Evolutionary conservation across 92 coral and sea anemone genomes (phyloP).

Genomic region (Anthopleura xanthogrammica): DNA sequence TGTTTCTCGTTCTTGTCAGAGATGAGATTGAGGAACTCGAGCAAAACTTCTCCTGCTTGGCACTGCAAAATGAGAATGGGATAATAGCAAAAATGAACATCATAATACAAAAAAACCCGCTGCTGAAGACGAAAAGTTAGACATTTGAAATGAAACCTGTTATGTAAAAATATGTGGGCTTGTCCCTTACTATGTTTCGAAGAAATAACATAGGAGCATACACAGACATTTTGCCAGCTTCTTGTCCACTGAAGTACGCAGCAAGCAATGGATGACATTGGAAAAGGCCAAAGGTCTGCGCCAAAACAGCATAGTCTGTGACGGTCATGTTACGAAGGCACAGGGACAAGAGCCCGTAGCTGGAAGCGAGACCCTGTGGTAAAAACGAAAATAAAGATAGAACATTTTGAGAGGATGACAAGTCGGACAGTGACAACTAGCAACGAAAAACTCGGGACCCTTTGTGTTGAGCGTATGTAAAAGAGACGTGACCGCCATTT

Average conservation of each 20-base stretch:
- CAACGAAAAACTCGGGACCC: slow-evolving; percentile 37
- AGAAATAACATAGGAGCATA: slow-evolving; percentile 88
- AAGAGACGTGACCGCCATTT: neutral
- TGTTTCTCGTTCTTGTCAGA: slow-evolving; percentile 35
- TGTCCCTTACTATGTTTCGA: slow-evolving; percentile 63
- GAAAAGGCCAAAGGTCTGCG: slow-evolving; percentile 44
- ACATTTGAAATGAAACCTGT: too few species aligned
- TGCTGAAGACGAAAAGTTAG: too few species aligned
- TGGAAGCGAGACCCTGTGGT: slow-evolving; percentile 70
- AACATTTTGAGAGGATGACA: slow-evolving; percentile 30
- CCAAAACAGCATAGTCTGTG: slow-evolving; percentile 55
- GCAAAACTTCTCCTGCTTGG: slow-evolving; percentile 77
- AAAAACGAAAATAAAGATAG: neutral
- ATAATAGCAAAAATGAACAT: too few species aligned
- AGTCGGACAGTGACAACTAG: too few species aligned
- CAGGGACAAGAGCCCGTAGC: slow-evolving; percentile 71
- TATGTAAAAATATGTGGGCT: too few species aligned
- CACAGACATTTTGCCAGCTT: slow-evolving; percentile 62
- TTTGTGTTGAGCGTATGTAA: neutral
- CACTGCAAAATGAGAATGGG: slow-evolving; percentile 42
- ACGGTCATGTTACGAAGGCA: slow-evolving; percentile 77
- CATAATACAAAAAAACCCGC: too few species aligned
- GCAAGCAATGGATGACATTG: slow-evolving; percentile 77
- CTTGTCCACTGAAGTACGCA: slow-evolving; percentile 71
- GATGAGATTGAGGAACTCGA: slow-evolving; percentile 68